Evolutionary conservation across 2,113 vertebrate genomes (phyloP).

Genomic region (Nothobranchius furzeri): DNA sequence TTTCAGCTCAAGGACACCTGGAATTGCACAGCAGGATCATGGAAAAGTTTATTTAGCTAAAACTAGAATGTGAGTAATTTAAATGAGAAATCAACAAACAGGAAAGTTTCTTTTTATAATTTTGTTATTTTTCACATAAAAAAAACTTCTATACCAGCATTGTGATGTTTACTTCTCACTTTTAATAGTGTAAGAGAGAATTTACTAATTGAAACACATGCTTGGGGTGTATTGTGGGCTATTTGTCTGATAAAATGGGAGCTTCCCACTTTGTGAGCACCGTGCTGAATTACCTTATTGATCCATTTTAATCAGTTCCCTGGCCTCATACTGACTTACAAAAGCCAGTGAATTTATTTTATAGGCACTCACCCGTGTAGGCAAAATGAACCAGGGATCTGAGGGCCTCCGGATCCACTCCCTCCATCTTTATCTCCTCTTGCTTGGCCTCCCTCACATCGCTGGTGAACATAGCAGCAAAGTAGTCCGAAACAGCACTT

Average conservation of each 20-base stretch:
- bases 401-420: slow-evolving; percentile 91
- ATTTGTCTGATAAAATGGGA: slow-evolving; percentile 18
- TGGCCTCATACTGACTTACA: slow-evolving; percentile 51
- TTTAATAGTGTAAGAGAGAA: background rate
- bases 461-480: slow-evolving; percentile 97
- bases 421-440: slow-evolving; percentile 98
- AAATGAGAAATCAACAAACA: too few species aligned
- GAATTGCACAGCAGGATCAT: slow-evolving; percentile 34
- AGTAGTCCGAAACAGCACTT: slow-evolving; percentile 95
- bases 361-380: slow-evolving; percentile 89
- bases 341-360: slow-evolving; percentile 58
- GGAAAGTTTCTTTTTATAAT: too few species aligned
- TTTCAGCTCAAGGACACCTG: slow-evolving; percentile 93
- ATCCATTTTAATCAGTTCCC: slow-evolving; percentile 59
- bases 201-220: background rate
- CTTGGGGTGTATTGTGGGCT: slow-evolving; percentile 1
- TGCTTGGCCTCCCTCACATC: slow-evolving; percentile 94
- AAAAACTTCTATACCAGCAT: too few species aligned
- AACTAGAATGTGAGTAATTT: background rate
- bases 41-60: background rate
- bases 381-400: slow-evolving; percentile 92
- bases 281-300: slow-evolving; percentile 45
- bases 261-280: slow-evolving; percentile 6
- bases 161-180: too few species aligned
- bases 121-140: too few species aligned